Evolutionary conservation across 30 jellyfish, hydroid and myxozoan genomes (phyloP).

Genomic region (Aurelia sp.): DNA sequence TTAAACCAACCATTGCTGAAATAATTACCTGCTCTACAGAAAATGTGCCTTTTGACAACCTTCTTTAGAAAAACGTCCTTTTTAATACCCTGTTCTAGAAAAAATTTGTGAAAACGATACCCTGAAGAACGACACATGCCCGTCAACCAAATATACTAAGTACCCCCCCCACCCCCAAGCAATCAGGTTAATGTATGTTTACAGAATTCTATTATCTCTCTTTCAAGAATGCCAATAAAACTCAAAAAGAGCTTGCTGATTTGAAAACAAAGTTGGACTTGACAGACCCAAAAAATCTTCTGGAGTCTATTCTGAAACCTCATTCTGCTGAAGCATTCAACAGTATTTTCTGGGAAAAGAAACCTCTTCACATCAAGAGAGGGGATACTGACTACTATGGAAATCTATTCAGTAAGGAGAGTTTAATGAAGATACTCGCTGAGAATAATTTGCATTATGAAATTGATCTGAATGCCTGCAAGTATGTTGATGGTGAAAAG

Average conservation of each 20-base stretch:
- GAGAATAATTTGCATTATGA: constrained; percentile 68
- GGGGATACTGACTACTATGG: constrained; percentile 80
- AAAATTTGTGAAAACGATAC: no score
- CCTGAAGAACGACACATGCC: no score
- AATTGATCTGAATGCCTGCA: constrained; percentile 82
- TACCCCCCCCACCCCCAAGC: no score
- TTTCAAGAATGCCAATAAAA: no score
- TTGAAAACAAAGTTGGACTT: constrained; percentile 54
- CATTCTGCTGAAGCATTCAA: constrained; percentile 52
- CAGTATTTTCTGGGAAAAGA: constrained; percentile 87
- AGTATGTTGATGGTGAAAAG: constrained; percentile 85
- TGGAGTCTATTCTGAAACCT: constrained; percentile 69
- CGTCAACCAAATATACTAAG: no score
- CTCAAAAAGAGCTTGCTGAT: constrained; percentile 36
- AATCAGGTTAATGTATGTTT: no score
- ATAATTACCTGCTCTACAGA: no score
- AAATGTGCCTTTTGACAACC: no score
- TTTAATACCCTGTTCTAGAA: no score
- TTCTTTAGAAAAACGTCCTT: no score
- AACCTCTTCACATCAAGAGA: constrained; percentile 81
- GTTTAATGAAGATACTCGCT: constrained; percentile 45
- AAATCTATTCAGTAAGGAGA: constrained; percentile 48
- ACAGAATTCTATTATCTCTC: no score
- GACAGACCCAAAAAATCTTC: constrained; percentile 57
- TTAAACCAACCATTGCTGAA: no score